phyloP scores from a whole-genome alignment of 1,140 invertebrate genomes.

The Halotydeus destructor region DNA sequence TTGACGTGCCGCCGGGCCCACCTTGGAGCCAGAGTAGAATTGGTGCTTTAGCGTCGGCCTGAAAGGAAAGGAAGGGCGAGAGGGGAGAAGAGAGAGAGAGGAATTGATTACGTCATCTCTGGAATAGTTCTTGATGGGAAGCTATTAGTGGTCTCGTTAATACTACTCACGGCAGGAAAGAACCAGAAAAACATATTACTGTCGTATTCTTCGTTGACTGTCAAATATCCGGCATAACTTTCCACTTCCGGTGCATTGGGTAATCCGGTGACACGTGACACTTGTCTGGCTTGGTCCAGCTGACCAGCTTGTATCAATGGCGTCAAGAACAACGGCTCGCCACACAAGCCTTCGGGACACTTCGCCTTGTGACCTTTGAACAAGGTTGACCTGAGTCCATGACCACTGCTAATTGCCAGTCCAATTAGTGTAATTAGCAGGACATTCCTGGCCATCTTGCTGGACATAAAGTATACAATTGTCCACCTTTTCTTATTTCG shows the following conservation, averaged over 20 bases:
- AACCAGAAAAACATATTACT: constrained; percentile 19
- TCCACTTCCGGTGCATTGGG: not conserved
- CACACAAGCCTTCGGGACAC: not conserved
- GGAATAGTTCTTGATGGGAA: too few species aligned
- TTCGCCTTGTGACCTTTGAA: too few species aligned
- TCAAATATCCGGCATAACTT: constrained; percentile 12
- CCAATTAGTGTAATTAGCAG: too few species aligned
- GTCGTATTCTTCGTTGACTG: constrained; percentile 13
- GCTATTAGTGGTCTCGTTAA: not conserved
- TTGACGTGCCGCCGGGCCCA: constrained; percentile 50
- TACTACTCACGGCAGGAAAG: constrained; percentile 15
- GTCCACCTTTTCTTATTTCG: too few species aligned
- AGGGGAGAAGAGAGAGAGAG: too few species aligned
- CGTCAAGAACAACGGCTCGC: constrained; percentile 12
- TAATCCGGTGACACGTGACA: not conserved
- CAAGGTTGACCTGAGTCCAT: too few species aligned
- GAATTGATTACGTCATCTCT: too few species aligned
- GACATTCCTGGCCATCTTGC: too few species aligned
- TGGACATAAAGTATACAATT: too few species aligned
- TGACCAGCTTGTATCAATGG: constrained; percentile 15
- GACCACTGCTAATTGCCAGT: too few species aligned
- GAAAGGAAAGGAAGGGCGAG: not conserved
- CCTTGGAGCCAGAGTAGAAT: constrained; percentile 68
- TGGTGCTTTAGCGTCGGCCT: constrained; percentile 26
- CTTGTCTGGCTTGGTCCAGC: constrained; percentile 6